Evolutionary conservation across 1,140 invertebrate species (phyloP).

Genomic region (Drosophila baimaii): DNA sequence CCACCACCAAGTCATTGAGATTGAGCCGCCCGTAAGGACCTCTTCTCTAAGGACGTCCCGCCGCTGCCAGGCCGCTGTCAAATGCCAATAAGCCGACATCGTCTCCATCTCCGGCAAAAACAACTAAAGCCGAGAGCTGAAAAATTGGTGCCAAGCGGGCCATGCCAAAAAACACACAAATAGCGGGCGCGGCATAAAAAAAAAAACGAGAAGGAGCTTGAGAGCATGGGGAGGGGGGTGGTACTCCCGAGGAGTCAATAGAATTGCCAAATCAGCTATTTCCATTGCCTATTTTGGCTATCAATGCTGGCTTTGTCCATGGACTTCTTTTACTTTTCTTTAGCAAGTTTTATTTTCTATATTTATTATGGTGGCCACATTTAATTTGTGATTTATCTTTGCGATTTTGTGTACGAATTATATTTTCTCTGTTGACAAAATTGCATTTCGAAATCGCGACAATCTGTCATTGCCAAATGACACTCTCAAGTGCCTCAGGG

Average conservation of each 20-base stretch:
- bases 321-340: too few relatives aligned
- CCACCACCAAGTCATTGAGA: slow-evolving; percentile 43
- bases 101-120: slow-evolving; percentile 48
- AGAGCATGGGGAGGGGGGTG: neutral
- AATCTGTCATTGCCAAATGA: slow-evolving; percentile 24
- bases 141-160: slow-evolving; percentile 56
- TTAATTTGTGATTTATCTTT: neutral
- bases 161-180: slow-evolving; percentile 47
- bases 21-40: slow-evolving; percentile 54
- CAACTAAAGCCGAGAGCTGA: slow-evolving; percentile 11
- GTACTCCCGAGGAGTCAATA: neutral
- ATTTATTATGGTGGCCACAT: neutral
- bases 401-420: too few relatives aligned
- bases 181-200: slow-evolving; percentile 5
- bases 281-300: slow-evolving; percentile 8
- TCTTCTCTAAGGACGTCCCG: slow-evolving; percentile 53
- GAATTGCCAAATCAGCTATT: slow-evolving; percentile 40
- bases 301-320: neutral
- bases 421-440: too few relatives aligned
- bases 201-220: neutral
- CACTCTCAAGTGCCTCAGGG: neutral
- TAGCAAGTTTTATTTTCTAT: too few relatives aligned
- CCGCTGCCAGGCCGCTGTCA: slow-evolving; percentile 55
- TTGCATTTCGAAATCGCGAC: slow-evolving; percentile 11
- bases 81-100: slow-evolving; percentile 62